phyloP scores from a whole-genome alignment of 2,888 invertebrate species.

The Punctoribates punctum region DNA sequence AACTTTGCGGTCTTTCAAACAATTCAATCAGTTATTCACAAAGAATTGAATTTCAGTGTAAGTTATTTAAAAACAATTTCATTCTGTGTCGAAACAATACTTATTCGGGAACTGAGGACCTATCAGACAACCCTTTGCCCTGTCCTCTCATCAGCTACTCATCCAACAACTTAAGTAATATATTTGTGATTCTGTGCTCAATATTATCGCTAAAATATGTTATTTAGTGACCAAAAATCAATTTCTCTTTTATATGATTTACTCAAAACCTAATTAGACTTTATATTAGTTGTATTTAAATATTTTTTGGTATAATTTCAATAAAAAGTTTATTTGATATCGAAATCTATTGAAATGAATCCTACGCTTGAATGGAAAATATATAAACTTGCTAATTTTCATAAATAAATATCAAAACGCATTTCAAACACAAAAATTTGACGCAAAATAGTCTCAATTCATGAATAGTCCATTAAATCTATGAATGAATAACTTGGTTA shows the following conservation, averaged over 20 bases:
- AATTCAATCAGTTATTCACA: conserved; percentile 15
- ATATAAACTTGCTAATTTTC: no score
- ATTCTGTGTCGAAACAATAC: background rate
- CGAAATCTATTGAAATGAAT: no score
- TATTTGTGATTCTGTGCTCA: background rate
- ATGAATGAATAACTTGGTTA: no score
- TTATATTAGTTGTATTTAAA: no score
- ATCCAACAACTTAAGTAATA: background rate
- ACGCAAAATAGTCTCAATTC: no score
- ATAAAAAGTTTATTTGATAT: no score
- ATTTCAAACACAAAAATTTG: no score
- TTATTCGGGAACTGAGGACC: background rate
- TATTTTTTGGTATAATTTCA: no score
- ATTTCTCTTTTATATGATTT: background rate
- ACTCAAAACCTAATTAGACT: background rate
- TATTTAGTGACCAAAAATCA: background rate
- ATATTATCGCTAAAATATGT: background rate
- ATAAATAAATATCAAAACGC: no score
- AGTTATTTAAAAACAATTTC: conserved; percentile 29
- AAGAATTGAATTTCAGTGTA: conserved; percentile 30
- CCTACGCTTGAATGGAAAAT: no score
- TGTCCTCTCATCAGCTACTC: conserved; percentile 10
- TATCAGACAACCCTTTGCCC: background rate
- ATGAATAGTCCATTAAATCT: no score
- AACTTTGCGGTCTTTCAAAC: background rate